Percentiles rank a stretch among this genome's conserved stretches.
phyloP scores from a whole-genome alignment of 2,797 vertebrate species.

The Hypotaenidia philippensis region DNA sequence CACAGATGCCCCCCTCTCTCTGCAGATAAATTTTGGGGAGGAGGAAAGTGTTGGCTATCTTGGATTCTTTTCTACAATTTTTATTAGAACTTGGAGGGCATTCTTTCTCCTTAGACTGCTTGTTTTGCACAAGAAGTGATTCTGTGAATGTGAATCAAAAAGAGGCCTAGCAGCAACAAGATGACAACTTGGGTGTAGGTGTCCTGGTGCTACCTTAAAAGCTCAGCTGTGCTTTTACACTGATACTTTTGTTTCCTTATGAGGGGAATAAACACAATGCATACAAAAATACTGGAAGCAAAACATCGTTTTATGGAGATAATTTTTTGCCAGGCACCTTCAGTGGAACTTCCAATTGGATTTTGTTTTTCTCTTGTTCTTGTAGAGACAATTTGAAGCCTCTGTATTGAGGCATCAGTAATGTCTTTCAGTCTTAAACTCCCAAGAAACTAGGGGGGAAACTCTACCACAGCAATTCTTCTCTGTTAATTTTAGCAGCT shows the following conservation, averaged over 20 bases:
- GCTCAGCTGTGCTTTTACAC: slow-evolving; percentile 85
- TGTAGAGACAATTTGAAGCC: slow-evolving; percentile 61
- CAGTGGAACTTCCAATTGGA: slow-evolving; percentile 70
- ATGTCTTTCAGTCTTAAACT: slow-evolving; percentile 74
- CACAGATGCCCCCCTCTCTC: slow-evolving; percentile 90
- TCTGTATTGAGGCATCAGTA: slow-evolving; percentile 57
- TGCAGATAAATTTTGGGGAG: slow-evolving; percentile 89
- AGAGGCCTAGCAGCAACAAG: slow-evolving; percentile 83
- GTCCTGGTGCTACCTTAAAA: slow-evolving; percentile 89
- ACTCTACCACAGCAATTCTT: slow-evolving; percentile 71
- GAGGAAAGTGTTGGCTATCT: slow-evolving; percentile 83
- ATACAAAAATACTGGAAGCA: slow-evolving; percentile 75
- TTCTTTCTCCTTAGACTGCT: slow-evolving; percentile 98
- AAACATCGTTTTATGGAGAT: slow-evolving; percentile 57
- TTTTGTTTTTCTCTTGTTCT: slow-evolving; percentile 77
- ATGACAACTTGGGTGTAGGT: slow-evolving; percentile 83
- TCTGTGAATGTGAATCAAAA: slow-evolving; percentile 97
- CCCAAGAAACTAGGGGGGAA: slow-evolving; percentile 45
- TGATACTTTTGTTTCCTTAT: slow-evolving; percentile 73
- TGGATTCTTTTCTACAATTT: slow-evolving; percentile 89
- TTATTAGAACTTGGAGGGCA: slow-evolving; percentile 95
- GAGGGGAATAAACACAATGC: slow-evolving; percentile 61
- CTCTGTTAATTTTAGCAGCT: slow-evolving; percentile 76
- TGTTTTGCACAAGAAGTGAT: slow-evolving; percentile 99
- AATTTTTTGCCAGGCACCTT: slow-evolving; percentile 77